Conservation (phyloP, 2,113 vertebrate genomes). For the Pedionomus torquatus region DNA sequence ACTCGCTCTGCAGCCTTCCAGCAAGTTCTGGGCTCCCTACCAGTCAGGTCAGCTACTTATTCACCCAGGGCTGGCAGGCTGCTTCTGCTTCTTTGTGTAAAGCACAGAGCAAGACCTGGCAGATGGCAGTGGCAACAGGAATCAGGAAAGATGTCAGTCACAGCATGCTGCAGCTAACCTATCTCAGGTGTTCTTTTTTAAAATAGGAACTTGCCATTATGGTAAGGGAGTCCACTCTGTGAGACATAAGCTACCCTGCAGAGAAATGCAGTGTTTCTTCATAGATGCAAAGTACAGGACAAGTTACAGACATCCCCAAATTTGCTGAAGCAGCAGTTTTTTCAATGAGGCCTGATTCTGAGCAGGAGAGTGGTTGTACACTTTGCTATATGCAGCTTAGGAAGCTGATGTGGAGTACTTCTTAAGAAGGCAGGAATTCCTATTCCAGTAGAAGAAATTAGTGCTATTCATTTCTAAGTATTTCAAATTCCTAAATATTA, state of each 20-base stretch:
- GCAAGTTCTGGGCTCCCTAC: neutral
- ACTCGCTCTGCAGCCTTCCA: neutral
- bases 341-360: neutral
- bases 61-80: neutral
- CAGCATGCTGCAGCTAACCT: neutral
- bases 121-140: slow-evolving; percentile 25
- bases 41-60: neutral
- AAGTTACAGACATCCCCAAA: neutral
- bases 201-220: slow-evolving; percentile 8
- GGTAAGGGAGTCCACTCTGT: neutral
- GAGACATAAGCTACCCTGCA: neutral
- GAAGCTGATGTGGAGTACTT: neutral
- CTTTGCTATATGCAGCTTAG: neutral
- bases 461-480: neutral
- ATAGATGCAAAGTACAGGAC: neutral
- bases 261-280: neutral
- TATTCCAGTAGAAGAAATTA: neutral
- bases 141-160: neutral
- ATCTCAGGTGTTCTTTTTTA: slow-evolving; percentile 13
- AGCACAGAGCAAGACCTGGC: neutral
- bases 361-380: neutral
- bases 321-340: neutral
- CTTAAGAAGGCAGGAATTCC: neutral
- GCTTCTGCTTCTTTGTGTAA: neutral
- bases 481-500: neutral